These are phyloP conservation scores for Ornithoptera alexandrae DNA, from an alignment of 2,888 invertebrate species.

Conservation along the genomic window DNA sequence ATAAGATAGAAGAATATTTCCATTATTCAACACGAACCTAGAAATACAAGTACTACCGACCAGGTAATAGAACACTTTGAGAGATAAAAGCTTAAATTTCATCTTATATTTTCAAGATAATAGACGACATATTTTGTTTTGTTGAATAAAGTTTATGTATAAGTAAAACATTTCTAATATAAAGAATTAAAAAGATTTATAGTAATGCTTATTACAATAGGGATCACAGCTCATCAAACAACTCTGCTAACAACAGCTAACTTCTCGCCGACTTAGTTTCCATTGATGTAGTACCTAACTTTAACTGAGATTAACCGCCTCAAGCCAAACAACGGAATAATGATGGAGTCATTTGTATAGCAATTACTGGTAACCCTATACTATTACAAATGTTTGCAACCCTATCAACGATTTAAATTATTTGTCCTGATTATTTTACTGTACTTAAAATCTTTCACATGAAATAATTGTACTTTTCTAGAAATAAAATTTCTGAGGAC, in stretches of 20 bases:
- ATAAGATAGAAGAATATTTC: slow-evolving; percentile 23
- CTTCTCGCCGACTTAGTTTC: slow-evolving; percentile 12
- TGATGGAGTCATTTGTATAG: background rate
- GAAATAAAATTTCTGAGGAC: too few species aligned
- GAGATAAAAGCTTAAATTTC: background rate
- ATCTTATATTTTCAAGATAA: background rate
- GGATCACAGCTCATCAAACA: slow-evolving; percentile 5
- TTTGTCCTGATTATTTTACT: too few species aligned
- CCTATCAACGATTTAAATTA: too few species aligned
- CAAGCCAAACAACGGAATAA: slow-evolving; percentile 14
- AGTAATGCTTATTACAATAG: background rate
- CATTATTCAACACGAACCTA: slow-evolving; percentile 25
- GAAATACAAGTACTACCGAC: slow-evolving; percentile 2
- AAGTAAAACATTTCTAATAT: background rate
- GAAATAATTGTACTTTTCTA: too few species aligned
- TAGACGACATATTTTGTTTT: background rate
- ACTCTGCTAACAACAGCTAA: slow-evolving; percentile 6
- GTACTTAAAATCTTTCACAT: too few species aligned
- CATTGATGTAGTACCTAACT: slow-evolving; percentile 6
- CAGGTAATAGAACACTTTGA: background rate
- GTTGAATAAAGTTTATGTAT: too few species aligned
- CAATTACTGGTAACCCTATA: background rate
- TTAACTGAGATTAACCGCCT: slow-evolving; percentile 21
- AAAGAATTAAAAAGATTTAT: background rate
- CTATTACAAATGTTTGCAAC: too few species aligned